A percentile compares a stretch with the other conserved stretches of the same genome.
phyloP scores from a whole-genome alignment of 2,113 vertebrate species.

The Struthidea cinerea region DNA sequence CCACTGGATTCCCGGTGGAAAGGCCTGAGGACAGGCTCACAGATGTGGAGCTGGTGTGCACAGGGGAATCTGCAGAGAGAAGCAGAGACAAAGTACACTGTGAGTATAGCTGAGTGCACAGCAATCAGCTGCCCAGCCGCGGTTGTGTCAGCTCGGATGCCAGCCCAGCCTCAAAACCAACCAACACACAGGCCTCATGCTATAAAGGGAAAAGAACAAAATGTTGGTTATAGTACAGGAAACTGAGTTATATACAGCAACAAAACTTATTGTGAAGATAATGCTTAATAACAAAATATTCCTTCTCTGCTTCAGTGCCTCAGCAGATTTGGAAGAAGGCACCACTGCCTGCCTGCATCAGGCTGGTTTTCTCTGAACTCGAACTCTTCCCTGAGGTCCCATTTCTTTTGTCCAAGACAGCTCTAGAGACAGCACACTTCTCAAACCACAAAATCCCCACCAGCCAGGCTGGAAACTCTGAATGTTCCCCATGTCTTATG shows the following conservation, averaged over 20 bases:
- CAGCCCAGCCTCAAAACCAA: background rate
- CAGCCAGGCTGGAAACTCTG: background rate
- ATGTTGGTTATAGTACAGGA: background rate
- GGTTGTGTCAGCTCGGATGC: background rate
- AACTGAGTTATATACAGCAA: background rate
- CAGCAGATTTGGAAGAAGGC: background rate
- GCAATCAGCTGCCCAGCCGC: background rate
- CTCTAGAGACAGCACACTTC: background rate
- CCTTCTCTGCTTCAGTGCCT: background rate
- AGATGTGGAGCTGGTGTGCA: constrained; percentile 55
- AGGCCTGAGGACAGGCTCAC: constrained; percentile 54
- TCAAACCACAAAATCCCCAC: background rate
- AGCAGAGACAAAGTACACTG: background rate
- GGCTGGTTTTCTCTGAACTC: background rate
- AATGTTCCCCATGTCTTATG: fast-evolving
- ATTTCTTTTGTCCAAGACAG: background rate
- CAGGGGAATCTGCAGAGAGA: constrained; percentile 56
- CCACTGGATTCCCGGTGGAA: constrained; percentile 38
- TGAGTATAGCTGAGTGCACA: fast-evolving
- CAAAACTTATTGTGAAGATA: background rate
- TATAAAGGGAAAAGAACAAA: background rate
- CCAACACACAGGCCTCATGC: background rate
- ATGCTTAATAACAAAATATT: background rate
- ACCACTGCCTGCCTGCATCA: background rate
- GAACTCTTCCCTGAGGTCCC: background rate